These are phyloP conservation scores for Platygyra sinensis DNA, from an alignment of 64 coral and sea anemone genomes.

Conservation along the genomic window DNA sequence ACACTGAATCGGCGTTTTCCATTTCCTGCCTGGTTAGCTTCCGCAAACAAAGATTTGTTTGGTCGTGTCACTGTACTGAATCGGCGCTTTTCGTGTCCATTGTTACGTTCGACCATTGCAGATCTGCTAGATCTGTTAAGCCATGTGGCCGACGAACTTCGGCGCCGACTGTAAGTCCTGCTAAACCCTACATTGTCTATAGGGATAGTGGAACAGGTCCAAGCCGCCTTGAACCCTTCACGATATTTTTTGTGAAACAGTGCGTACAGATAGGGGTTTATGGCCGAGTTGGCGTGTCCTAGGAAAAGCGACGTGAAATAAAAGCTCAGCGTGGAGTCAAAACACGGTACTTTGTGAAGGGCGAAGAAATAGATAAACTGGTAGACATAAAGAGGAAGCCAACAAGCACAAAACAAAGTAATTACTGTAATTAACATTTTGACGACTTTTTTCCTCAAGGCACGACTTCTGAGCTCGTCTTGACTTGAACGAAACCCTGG, in stretches of 20 bases:
- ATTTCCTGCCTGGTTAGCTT: no score
- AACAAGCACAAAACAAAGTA: constrained; percentile 63
- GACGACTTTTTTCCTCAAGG: constrained; percentile 77
- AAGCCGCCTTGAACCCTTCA: constrained; percentile 78
- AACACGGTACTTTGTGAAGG: constrained; percentile 47
- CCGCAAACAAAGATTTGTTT: no score
- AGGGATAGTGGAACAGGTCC: constrained; percentile 30
- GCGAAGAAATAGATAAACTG: constrained; percentile 78
- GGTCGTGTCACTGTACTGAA: neutral
- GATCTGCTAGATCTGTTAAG: neutral
- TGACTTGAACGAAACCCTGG: constrained; percentile 52
- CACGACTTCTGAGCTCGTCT: constrained; percentile 55
- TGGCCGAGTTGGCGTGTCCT: constrained; percentile 75
- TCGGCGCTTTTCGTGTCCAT: neutral
- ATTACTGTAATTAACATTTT: constrained; percentile 92
- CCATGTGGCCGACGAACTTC: neutral
- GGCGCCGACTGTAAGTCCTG: constrained; percentile 11
- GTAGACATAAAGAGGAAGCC: constrained; percentile 78
- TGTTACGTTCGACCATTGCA: neutral
- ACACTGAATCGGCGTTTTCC: neutral
- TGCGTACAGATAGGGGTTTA: constrained; percentile 80
- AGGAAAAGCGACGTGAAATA: constrained; percentile 84
- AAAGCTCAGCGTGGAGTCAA: constrained; percentile 63
- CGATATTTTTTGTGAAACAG: constrained; percentile 84
- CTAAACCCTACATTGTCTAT: constrained; percentile 9